A percentile compares a stretch with the other conserved stretches of the same genome.
phyloP scores from a whole-genome alignment of 2,797 vertebrate species.

The Peromyscus attwateri region DNA sequence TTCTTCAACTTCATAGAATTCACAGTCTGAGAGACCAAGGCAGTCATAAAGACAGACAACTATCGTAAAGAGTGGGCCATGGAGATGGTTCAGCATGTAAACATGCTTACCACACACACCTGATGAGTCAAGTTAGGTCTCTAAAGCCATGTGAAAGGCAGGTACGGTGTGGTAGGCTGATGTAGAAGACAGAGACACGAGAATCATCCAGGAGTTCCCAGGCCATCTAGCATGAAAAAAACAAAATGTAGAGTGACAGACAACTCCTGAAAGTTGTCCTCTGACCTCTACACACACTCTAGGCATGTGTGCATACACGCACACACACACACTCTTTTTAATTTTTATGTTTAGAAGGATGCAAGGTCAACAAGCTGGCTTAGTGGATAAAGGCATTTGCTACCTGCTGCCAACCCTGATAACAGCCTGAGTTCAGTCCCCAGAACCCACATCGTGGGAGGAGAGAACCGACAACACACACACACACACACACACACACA shows the following conservation, averaged over 20 bases:
- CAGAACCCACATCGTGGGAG: neutral
- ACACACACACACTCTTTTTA: neutral
- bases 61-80: neutral
- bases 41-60: neutral
- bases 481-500: neutral
- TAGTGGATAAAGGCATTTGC: no score
- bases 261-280: neutral
- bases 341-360: neutral
- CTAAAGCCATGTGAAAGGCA: neutral
- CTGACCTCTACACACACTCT: neutral
- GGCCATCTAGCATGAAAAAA: neutral
- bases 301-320: neutral
- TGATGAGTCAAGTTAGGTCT: neutral
- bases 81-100: neutral
- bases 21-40: neutral
- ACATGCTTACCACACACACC: neutral
- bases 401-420: neutral
- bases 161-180: neutral
- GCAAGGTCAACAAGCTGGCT: neutral
- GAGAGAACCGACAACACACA: neutral
- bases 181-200: neutral
- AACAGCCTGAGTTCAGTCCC: neutral
- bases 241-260: neutral
- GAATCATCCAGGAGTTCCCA: neutral
- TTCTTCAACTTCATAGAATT: neutral